Evolutionary conservation across 1,140 invertebrate species (phyloP).

Genomic region (Trypoxylus dichotomus): DNA sequence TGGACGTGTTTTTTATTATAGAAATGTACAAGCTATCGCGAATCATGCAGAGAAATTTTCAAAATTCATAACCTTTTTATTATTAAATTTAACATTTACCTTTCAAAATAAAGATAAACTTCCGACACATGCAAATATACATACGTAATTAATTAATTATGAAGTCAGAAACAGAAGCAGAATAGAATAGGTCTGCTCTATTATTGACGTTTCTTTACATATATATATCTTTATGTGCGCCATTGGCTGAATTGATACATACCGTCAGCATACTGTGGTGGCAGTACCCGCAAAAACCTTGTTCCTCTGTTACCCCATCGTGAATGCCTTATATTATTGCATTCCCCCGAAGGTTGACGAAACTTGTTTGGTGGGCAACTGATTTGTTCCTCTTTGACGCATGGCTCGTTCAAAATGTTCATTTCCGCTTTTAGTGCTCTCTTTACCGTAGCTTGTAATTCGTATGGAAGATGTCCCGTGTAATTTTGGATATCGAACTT

Average conservation of each 20-base stretch:
- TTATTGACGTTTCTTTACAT: too few relatives aligned
- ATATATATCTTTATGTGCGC: too few relatives aligned
- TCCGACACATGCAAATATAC: too few relatives aligned
- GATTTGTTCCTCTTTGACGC: constrained; percentile 33
- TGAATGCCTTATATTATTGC: constrained; percentile 91
- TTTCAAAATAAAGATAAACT: too few relatives aligned
- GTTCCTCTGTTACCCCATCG: constrained; percentile 85
- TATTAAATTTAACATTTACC: too few relatives aligned
- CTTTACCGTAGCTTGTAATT: constrained; percentile 40
- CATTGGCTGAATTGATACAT: constrained; percentile 49
- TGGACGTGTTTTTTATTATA: too few relatives aligned
- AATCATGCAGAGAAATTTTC: too few relatives aligned
- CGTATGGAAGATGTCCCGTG: constrained; percentile 42
- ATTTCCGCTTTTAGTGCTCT: constrained; percentile 41
- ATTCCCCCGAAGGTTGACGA: constrained; percentile 83
- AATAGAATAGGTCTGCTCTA: too few relatives aligned
- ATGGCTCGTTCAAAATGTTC: constrained; percentile 24
- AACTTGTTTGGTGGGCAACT: constrained; percentile 76
- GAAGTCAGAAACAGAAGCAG: too few relatives aligned
- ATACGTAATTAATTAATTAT: too few relatives aligned
- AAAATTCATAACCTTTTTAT: too few relatives aligned
- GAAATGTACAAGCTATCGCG: too few relatives aligned
- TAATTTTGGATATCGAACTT: constrained; percentile 34
- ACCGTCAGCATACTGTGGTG: constrained; percentile 84
- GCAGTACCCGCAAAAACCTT: constrained; percentile 77